Percentiles rank a stretch among this genome's conserved stretches.
phyloP scores from a whole-genome alignment of 2,888 invertebrate genomes.

The Clanis bilineata region DNA sequence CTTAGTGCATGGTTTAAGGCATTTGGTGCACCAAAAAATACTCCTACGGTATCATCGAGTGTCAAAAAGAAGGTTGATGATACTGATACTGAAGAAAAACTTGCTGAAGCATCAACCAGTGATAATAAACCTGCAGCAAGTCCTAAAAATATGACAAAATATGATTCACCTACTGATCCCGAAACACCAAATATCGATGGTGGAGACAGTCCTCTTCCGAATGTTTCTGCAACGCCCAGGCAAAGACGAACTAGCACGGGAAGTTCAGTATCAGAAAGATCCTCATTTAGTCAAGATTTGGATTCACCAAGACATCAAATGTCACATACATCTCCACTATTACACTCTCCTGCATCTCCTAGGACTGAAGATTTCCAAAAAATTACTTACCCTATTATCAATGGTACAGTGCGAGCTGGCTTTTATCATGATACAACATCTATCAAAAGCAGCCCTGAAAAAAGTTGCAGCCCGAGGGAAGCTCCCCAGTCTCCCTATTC shows the following conservation, averaged over 20 bases:
- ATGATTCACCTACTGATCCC: slow-evolving; percentile 67
- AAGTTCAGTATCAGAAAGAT: slow-evolving; percentile 89
- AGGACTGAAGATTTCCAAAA: slow-evolving; percentile 86
- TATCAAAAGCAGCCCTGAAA: slow-evolving; percentile 91
- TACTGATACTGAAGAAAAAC: slow-evolving; percentile 70
- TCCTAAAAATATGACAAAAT: slow-evolving; percentile 58
- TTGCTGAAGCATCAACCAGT: slow-evolving; percentile 49
- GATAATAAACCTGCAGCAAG: slow-evolving; percentile 51
- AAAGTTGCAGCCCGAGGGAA: slow-evolving; percentile 90
- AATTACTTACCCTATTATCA: slow-evolving; percentile 88
- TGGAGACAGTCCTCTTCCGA: slow-evolving; percentile 67
- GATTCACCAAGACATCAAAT: slow-evolving; percentile 89
- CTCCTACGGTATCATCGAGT: slow-evolving; percentile 68
- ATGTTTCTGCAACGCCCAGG: slow-evolving; percentile 63
- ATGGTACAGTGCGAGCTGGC: slow-evolving; percentile 92
- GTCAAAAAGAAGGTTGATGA: slow-evolving; percentile 84
- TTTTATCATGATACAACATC: slow-evolving; percentile 95
- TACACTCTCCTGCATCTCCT: slow-evolving; percentile 90
- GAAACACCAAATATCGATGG: slow-evolving; percentile 70
- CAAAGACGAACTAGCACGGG: slow-evolving; percentile 89
- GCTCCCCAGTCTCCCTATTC: slow-evolving; percentile 82
- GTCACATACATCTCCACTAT: slow-evolving; percentile 87
- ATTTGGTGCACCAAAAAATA: slow-evolving; percentile 91
- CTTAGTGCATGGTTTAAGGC: slow-evolving; percentile 96
- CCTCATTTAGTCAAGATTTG: slow-evolving; percentile 89